Percentiles rank a stretch among this genome's conserved stretches.
Evolutionary conservation across 2,797 vertebrate genomes (phyloP).

Genomic region (Pseudocheirus occidentalis): DNA sequence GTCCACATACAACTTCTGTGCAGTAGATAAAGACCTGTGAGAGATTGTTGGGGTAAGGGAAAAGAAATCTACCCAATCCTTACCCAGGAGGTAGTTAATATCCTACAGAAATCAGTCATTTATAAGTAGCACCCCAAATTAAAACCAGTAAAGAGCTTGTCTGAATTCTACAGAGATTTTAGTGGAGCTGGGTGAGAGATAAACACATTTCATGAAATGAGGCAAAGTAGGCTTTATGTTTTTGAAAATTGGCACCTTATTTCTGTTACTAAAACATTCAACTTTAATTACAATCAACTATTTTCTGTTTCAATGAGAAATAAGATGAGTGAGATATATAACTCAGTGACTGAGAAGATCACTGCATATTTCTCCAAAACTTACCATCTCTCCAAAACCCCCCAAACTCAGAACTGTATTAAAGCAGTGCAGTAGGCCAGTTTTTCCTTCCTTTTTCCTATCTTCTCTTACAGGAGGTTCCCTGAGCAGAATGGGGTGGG

Average conservation of each 20-base stretch:
- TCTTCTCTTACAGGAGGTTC: not conserved
- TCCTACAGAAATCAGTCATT: not conserved
- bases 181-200: not conserved
- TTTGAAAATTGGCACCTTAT: slow-evolving; percentile 16
- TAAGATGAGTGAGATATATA: not conserved
- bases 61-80: not conserved
- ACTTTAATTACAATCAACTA: not conserved
- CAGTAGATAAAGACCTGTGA: not conserved
- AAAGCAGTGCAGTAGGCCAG: not conserved
- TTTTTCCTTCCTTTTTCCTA: not conserved
- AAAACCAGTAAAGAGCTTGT: not conserved
- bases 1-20: not conserved
- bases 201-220: not conserved
- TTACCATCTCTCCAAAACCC: not conserved
- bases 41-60: not conserved
- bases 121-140: not conserved
- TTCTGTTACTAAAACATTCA: not conserved
- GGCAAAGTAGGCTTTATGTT: not conserved
- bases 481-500: not conserved
- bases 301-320: not conserved
- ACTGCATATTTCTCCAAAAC: not conserved
- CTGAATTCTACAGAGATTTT: not conserved
- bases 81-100: not conserved
- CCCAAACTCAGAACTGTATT: not conserved
- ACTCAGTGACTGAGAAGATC: fast-evolving